A percentile compares a stretch with the other conserved stretches of the same genome.
These are phyloP conservation scores for Prochilodus magdalenae DNA, from an alignment of 2,113 vertebrate species.

Conservation along the genomic window DNA sequence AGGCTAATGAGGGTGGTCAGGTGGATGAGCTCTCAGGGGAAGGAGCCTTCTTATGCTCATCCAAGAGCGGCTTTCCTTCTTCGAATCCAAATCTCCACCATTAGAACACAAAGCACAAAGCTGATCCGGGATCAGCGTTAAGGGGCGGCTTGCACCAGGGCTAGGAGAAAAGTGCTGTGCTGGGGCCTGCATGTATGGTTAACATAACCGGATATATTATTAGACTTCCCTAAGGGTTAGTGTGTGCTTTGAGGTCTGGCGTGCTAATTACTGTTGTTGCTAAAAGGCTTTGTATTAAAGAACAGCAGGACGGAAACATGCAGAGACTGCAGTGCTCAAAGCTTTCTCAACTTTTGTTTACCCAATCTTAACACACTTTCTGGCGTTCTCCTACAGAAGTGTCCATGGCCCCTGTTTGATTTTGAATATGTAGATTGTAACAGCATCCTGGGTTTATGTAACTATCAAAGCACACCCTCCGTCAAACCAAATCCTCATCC, in stretches of 20 bases:
- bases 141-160: neutral
- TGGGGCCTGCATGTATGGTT: conserved; percentile 32
- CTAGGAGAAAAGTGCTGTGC: neutral
- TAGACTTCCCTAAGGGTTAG: conserved; percentile 15
- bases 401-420: neutral
- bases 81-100: conserved; percentile 1
- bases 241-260: conserved; percentile 42
- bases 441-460: neutral
- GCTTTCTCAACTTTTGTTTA: neutral
- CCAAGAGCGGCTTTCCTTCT: conserved; percentile 12
- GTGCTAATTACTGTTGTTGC: conserved; percentile 48
- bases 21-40: conserved; percentile 22
- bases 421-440: conserved; percentile 26
- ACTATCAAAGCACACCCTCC: neutral
- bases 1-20: conserved; percentile 50
- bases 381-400: neutral
- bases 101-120: conserved; percentile 17
- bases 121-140: conserved; percentile 7
- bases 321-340: neutral
- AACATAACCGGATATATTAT: conserved; percentile 43
- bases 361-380: neutral
- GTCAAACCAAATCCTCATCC: neutral
- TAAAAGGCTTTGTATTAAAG: conserved; percentile 36
- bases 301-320: neutral
- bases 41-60: conserved; percentile 16